phyloP scores from a whole-genome alignment of 2,888 invertebrate species.

The Germaria angustata region DNA sequence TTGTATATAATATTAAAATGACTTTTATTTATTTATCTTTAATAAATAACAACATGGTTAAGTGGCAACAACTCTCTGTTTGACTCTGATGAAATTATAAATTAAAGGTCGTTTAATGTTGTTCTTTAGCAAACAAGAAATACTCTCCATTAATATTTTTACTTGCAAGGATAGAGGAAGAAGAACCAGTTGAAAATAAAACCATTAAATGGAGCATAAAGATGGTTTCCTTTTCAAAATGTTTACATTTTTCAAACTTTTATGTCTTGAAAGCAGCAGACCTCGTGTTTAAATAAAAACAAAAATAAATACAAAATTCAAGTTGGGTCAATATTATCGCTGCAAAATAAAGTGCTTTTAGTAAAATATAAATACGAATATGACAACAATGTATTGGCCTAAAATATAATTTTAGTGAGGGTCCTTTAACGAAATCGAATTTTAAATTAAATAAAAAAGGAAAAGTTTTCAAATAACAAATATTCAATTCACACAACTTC shows the following conservation, averaged over 20 bases:
- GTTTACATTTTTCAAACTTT: neutral
- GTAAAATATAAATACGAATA: neutral
- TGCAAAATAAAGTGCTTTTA: neutral
- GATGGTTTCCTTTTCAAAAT: neutral
- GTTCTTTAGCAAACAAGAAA: neutral
- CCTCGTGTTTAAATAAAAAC: neutral
- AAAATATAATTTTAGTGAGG: no score
- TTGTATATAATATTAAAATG: neutral
- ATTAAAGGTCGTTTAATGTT: neutral
- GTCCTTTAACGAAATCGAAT: neutral
- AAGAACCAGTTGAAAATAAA: neutral
- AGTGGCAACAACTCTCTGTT: neutral
- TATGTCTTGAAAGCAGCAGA: neutral
- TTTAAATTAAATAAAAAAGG: no score
- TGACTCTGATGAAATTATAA: neutral
- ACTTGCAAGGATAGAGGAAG: neutral
- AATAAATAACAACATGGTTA: neutral
- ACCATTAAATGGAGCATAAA: conserved; percentile 24
- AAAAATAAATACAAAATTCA: neutral
- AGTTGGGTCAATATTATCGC: conserved; percentile 35
- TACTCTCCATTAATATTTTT: neutral
- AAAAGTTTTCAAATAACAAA: no score
- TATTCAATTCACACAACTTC: no score
- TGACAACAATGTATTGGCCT: neutral
- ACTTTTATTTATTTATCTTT: conserved; percentile 12